Evolutionary conservation across 2,888 invertebrate species (phyloP).

Genomic region (Phymatocera aterrima): DNA sequence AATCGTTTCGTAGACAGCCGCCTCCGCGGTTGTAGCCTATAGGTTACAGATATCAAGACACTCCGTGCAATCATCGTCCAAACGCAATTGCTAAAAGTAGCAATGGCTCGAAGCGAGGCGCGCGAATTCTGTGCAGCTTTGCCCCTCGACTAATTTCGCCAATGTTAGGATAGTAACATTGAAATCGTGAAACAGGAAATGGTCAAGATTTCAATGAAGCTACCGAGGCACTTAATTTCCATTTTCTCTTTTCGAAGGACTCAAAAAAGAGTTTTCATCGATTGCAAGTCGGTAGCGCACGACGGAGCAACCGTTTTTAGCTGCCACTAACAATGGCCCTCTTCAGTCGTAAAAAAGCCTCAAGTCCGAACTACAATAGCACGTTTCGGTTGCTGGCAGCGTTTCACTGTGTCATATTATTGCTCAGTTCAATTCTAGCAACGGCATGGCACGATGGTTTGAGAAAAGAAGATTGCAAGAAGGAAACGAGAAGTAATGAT

Average conservation of each 20-base stretch:
- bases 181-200: no score
- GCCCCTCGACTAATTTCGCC: not conserved
- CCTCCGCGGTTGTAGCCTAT: conserved; percentile 3
- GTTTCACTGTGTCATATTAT: conserved; percentile 10
- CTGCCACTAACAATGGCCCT: not conserved
- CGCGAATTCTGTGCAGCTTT: not conserved
- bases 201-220: no score
- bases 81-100: conserved; percentile 10
- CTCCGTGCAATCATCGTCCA: conserved; percentile 11
- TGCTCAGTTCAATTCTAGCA: conserved; percentile 8
- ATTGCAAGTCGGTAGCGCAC: not conserved
- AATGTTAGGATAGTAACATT: not conserved
- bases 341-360: not conserved
- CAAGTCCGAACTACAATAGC: conserved; percentile 13
- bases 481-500: not conserved
- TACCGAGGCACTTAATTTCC: not conserved
- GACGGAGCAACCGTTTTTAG: not conserved
- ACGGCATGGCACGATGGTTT: not conserved
- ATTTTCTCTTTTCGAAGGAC: not conserved
- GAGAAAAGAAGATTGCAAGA: conserved; percentile 3
- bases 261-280: not conserved
- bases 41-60: conserved; percentile 27
- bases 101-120: not conserved
- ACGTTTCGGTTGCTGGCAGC: not conserved
- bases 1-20: not conserved